Percentiles rank a stretch among this genome's conserved stretches.
phyloP scores from a whole-genome alignment of 2,797 vertebrate genomes.

The Pseudocheirus occidentalis region DNA sequence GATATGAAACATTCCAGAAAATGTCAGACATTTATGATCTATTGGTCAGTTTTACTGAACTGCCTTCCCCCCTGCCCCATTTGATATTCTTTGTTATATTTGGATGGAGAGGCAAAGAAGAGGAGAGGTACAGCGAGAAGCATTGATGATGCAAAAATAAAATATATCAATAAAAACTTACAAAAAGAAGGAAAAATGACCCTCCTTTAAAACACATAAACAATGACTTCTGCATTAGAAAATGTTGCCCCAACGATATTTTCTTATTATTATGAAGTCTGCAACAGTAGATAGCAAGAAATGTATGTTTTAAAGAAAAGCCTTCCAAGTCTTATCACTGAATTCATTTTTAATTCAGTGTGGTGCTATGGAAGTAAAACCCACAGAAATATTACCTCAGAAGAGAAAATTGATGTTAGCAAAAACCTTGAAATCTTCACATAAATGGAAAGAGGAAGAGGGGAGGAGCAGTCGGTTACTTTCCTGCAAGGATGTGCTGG shows the following conservation, averaged over 20 bases:
- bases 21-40: not conserved
- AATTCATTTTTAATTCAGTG: not conserved
- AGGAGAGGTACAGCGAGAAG: not conserved
- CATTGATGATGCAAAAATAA: not conserved
- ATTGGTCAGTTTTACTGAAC: not conserved
- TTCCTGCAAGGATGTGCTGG: not conserved
- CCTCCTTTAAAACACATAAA: not conserved
- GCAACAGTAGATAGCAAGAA: not conserved
- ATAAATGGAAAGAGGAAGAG: not conserved
- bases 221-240: not conserved
- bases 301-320: constrained; percentile 31
- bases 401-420: not conserved
- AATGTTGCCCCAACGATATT: not conserved
- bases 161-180: not conserved
- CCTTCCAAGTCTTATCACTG: not conserved
- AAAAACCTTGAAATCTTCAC: not conserved
- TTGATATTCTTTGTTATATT: not conserved
- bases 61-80: not conserved
- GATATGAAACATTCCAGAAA: not conserved
- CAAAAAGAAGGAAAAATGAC: not conserved
- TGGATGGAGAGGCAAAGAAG: not conserved
- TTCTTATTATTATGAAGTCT: not conserved
- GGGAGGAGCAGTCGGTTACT: not conserved
- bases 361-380: not conserved
- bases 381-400: not conserved